Conservation (phyloP, 2,888 invertebrate genomes). For the Sphinx pinastri region DNA sequence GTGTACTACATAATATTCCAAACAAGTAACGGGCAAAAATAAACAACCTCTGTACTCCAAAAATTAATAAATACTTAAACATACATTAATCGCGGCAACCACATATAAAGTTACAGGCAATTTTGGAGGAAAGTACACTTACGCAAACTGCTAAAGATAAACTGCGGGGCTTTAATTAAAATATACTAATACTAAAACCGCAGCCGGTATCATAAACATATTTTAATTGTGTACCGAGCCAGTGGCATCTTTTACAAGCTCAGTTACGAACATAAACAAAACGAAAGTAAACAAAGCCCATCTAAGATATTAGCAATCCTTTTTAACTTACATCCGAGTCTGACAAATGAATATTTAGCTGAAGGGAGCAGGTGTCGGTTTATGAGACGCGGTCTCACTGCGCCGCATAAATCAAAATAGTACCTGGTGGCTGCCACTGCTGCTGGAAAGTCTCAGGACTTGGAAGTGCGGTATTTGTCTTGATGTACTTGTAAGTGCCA, state of each 20-base stretch:
- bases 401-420: conserved; percentile 66
- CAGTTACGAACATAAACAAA: conserved; percentile 31
- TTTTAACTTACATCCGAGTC: conserved; percentile 73
- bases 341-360: conserved; percentile 79
- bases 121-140: conserved; percentile 20
- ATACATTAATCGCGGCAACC: conserved; percentile 20
- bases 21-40: neutral
- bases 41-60: neutral
- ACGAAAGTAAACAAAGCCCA: conserved; percentile 48
- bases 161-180: conserved; percentile 22
- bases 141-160: conserved; percentile 10
- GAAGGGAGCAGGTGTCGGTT: conserved; percentile 64
- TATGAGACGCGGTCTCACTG: conserved; percentile 41
- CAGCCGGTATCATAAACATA: conserved; percentile 7
- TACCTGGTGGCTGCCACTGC: conserved; percentile 33
- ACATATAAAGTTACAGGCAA: conserved; percentile 18
- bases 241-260: conserved; percentile 24
- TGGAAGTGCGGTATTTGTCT: conserved; percentile 20
- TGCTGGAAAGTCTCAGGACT: conserved; percentile 13
- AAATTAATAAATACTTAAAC: conserved; percentile 15
- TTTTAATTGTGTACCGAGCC: conserved; percentile 29
- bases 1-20: too few relatives aligned
- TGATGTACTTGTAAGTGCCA: conserved; percentile 6
- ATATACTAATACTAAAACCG: conserved; percentile 21
- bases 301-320: conserved; percentile 79